A percentile compares a stretch with the other conserved stretches of the same genome.
phyloP scores from a whole-genome alignment of 53 echinoderm and acorn worm genomes.

The Hippasteria phrygiana region DNA sequence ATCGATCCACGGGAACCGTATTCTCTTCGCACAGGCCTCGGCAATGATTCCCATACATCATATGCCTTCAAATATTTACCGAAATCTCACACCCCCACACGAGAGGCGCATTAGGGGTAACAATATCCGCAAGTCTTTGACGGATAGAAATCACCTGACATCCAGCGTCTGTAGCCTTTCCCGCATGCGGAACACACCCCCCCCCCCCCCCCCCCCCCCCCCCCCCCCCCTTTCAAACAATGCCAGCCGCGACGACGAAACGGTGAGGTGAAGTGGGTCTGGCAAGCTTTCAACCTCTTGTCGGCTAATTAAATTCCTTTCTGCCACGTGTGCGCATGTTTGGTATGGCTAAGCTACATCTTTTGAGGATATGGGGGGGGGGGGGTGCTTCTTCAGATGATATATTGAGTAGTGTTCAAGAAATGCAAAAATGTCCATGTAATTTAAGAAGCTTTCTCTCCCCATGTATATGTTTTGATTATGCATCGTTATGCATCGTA shows the following conservation, averaged over 20 bases:
- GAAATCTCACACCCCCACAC: neutral
- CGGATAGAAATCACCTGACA: neutral
- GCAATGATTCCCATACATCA: neutral
- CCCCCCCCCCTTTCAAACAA: too few species aligned
- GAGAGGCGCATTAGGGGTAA: neutral
- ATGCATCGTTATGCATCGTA: too few species aligned
- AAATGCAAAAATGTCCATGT: too few species aligned
- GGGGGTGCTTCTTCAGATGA: too few species aligned
- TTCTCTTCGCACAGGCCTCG: neutral
- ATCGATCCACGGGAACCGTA: too few species aligned
- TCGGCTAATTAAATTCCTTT: constrained; percentile 18
- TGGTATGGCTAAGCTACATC: too few species aligned
- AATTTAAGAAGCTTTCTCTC: too few species aligned
- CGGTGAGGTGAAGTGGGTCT: neutral
- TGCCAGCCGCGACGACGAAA: constrained; percentile 11
- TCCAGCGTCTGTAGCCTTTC: neutral
- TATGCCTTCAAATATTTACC: constrained; percentile 7
- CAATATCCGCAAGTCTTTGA: neutral
- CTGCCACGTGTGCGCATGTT: neutral
- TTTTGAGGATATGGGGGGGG: too few species aligned
- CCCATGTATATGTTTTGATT: neutral
- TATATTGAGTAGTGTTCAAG: too few species aligned
- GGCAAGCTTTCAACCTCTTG: constrained; percentile 29
- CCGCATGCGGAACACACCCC: too few species aligned
- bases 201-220: too few species aligned